These are phyloP conservation scores for Dasypogon diadema DNA, from an alignment of 2,888 invertebrate species.

Conservation along the genomic window DNA sequence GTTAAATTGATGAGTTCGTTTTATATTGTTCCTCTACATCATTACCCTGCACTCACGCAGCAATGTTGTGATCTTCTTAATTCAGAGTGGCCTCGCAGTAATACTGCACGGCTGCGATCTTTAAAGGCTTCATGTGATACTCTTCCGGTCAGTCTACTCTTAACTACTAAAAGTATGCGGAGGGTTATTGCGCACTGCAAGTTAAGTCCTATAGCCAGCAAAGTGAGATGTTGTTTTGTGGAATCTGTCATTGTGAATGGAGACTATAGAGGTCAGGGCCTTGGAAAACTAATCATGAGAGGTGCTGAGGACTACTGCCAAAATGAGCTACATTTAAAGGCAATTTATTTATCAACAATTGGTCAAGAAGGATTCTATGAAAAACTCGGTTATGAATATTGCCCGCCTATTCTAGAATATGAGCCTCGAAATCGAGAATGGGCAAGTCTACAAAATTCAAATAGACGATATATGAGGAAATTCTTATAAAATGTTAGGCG, in stretches of 20 bases:
- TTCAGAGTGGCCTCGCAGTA: constrained; percentile 88
- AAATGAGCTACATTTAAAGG: constrained; percentile 73
- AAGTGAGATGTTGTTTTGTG: constrained; percentile 79
- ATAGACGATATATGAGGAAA: constrained; percentile 69
- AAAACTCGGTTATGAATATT: constrained; percentile 79
- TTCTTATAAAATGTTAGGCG: constrained; percentile 63
- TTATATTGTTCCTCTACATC: constrained; percentile 78
- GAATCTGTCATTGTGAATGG: constrained; percentile 85
- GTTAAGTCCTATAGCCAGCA: constrained; percentile 78
- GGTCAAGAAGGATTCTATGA: constrained; percentile 82
- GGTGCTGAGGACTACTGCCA: constrained; percentile 81
- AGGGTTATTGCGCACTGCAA: constrained; percentile 84
- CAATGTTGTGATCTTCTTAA: constrained; percentile 83
- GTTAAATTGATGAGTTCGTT: constrained; percentile 57
- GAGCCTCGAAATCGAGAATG: constrained; percentile 70
- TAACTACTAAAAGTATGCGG: constrained; percentile 72
- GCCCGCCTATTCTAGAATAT: constrained; percentile 78
- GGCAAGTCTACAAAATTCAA: constrained; percentile 65
- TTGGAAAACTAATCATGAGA: constrained; percentile 81
- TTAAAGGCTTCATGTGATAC: constrained; percentile 79
- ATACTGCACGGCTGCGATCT: constrained; percentile 81
- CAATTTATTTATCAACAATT: constrained; percentile 77
- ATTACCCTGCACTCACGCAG: constrained; percentile 77
- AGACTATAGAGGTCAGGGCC: constrained; percentile 78
- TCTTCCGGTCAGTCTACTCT: constrained; percentile 79